Base-by-base conservation (phyloP, 2,113 vertebrate genomes). In the Orycteropus afer region DNA sequence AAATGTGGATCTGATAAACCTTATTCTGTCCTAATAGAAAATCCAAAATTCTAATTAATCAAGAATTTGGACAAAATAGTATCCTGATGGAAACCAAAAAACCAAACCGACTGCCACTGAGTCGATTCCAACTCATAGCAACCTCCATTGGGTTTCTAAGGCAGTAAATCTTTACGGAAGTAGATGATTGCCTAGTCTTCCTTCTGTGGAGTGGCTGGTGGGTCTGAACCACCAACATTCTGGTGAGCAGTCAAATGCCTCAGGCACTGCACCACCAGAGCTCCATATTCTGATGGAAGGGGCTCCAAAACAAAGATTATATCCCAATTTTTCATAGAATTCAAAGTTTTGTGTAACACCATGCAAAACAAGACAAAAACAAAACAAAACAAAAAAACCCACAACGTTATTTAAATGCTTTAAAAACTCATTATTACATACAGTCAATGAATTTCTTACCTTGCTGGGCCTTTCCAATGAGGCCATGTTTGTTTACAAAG, bases 401-500 rank as follows among this genome's bases (percentile, higher is more conserved):
- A 67, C 34, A 6, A 23, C 1, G 27, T 20, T 77, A 55, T 25
- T 10, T 65, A 13, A 3, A 87, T 37, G 22, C 29, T 84, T 84
- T 65, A 85, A 49, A 61, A 83, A 47, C 78, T 86, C 34, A 37
- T 74, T 22, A 79, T 29, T 0, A 7, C 57, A 85, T 83, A 77
- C 0, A 3, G n/a, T 0, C 57, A 37, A 12, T 23, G 34, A 3
- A 45, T 17, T 55, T 37, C 98, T 98, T 98, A 99, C 99, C 99
- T 99, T 96, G 99, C 99, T 2, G 98, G 99, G 0, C 99, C 99
- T 97, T 95, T 99, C 99, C 99, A 99, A 34, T 99, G 99, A 17
- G 99, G 99, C 99, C 99, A 99, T 0, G 99, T 99, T 89, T 99
- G 99, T 67, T 99, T 99, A 96, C 99, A 99, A 83, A 99, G 99